Base-by-base conservation (phyloP, 2,797 vertebrate species). In the Chelidonichthys spinosus region DNA sequence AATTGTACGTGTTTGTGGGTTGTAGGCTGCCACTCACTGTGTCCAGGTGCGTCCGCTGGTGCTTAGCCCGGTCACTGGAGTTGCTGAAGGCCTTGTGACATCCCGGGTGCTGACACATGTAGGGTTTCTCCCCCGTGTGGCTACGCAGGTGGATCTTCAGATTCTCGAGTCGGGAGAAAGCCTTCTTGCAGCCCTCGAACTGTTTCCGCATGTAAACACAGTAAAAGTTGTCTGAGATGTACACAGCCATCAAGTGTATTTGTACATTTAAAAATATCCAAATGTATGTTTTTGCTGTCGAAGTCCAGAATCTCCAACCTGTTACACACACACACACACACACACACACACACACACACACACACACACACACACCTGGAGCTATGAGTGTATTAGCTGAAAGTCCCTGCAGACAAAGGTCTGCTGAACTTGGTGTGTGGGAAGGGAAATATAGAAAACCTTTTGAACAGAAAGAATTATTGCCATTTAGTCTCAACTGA, bases 1-100 rank as follows among this genome's bases (percentile, higher is more conserved):
- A 53, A 74, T 55, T 64, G 60, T 44, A 7, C 13, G 44, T 0
- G 2, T 25, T 2, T 25, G 25, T 25, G 25, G n/a, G 53, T 33
- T 46, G 33, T 63, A 9, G 39, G 63, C 53, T 71, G 67, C 25
- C 58, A 79, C 97, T 98, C 95, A 99, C 98, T 58, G 96, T 98
- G 93, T 99, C 97, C 91, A 98, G 90, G 87, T 99, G 98, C 6
- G 97, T 99, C 71, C 97, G 96, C 94, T 99, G 98, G 90, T 99
- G 98, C 85, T 99, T 99, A 82, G 98, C 98, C 0, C 98, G 95
- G 91, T 99, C 98, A 0, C 98, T 99, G 74, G 97, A 99, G 95
- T 99, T 99, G 92, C 97, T 99, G 96, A 99, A 99, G 0, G 98
- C 96, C 92, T 99, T 99, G 90, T 95, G 95, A 89, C 98, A 99